phyloP scores from a whole-genome alignment of 2,888 invertebrate genomes.

The Microctonus aethiopoides region DNA sequence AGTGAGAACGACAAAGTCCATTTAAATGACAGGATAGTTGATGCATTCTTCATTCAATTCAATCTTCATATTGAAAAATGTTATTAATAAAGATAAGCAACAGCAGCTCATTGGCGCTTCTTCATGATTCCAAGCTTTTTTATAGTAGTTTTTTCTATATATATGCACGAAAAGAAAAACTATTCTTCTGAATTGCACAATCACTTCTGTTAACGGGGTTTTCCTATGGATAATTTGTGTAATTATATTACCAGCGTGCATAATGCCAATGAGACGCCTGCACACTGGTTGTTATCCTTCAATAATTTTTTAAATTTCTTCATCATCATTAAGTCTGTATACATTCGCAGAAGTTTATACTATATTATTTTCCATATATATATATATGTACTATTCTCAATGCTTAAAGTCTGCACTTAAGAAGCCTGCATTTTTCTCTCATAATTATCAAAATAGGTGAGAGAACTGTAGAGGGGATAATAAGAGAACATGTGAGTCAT shows the following conservation, averaged over 20 bases:
- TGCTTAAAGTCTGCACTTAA: background rate
- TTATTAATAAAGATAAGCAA: background rate
- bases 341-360: background rate
- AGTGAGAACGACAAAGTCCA: background rate
- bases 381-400: background rate
- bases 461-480: background rate
- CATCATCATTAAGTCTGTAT: background rate
- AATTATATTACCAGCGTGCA: conserved; percentile 51
- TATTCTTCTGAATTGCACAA: conserved; percentile 57
- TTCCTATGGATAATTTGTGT: conserved; percentile 43
- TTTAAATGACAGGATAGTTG: background rate
- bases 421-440: background rate
- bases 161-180: background rate
- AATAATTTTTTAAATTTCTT: conserved; percentile 27
- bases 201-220: conserved; percentile 53
- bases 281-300: conserved; percentile 44
- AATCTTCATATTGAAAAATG: background rate
- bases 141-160: background rate
- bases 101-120: background rate
- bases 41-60: background rate
- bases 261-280: conserved; percentile 48
- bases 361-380: background rate
- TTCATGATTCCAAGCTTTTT: background rate
- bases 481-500: background rate
- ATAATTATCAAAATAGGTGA: background rate